Evolutionary conservation across 2,888 invertebrate species (phyloP), one percentile per base, ranked within the genome.

Genomic region (Polietes domitor): DNA sequence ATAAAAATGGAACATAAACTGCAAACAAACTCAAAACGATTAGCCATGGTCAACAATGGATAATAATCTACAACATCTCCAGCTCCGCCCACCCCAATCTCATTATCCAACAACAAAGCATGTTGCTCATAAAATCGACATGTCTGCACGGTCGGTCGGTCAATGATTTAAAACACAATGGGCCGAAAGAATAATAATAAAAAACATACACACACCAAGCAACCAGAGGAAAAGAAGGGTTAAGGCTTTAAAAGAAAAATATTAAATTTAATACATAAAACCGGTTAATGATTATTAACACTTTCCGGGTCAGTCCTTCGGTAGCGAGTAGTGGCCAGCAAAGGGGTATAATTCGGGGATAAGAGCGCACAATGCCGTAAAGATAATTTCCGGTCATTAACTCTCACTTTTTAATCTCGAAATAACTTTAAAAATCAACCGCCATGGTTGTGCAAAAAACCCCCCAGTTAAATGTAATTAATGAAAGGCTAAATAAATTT

Each of bases 371-470:
- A 70, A 26, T 24, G 26, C 26, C 21, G 47, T 41, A 26, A 58
- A 79, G 65, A 74, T 80, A 70, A 80, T 80, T 80, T 80, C 80
- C 80, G 75, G 58, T 75, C 61, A 80, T 80, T 75, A 75, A 61
- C 37, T 70, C 50, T 12, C 53, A 55, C 21, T 58, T 58, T 58
- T 24, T 58, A 58, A 58, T 58, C 26, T 58, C 58, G 58, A 58
- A 24, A 58, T 58, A 58, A 58, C 58, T 58, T 24, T 10, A 58
- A 37, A 58, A 58, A 58, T 24, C 58, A 58, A 26, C 58, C 26
- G 15, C 26, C 24, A 12, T 58, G 58, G 26, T 15, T 24, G 58
- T 1, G 58, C n/a, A n/a, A 26, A 58, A 24, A 58, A 58, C 3
- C 10, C 15, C 15, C 53, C 26, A 24, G 21, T 53, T 53, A 55